Evolutionary conservation across 2,888 invertebrate genomes (phyloP).

Genomic region (Netelia melanura): DNA sequence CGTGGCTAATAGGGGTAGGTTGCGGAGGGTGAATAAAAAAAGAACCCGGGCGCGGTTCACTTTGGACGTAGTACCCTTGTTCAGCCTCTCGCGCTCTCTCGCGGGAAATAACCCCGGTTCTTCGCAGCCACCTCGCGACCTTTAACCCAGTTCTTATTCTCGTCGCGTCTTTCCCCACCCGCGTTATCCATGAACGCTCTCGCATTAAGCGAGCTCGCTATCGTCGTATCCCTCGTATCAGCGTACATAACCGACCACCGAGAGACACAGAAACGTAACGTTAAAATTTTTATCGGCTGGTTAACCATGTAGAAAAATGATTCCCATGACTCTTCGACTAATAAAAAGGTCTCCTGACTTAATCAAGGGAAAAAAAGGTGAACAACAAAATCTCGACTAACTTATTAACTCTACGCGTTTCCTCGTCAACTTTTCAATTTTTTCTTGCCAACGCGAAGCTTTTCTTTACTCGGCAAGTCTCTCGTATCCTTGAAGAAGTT

Average conservation of each 20-base stretch:
- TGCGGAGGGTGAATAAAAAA: not conserved
- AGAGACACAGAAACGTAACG: conserved; percentile 9
- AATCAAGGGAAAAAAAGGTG: not conserved
- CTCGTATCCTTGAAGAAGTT: not conserved
- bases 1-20: conserved; percentile 32
- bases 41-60: conserved; percentile 50
- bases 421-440: not conserved
- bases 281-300: conserved; percentile 46
- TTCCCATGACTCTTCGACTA: not conserved
- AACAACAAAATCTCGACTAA: conserved; percentile 15
- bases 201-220: conserved; percentile 28
- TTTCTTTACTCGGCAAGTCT: not conserved
- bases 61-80: conserved; percentile 58
- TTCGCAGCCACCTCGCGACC: conserved; percentile 58
- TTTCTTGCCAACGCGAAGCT: not conserved
- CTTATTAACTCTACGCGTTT: not conserved
- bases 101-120: conserved; percentile 59
- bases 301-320: conserved; percentile 21
- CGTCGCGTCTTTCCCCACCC: conserved; percentile 55
- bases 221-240: conserved; percentile 1
- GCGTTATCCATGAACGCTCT: conserved; percentile 54
- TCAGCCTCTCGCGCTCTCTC: conserved; percentile 37
- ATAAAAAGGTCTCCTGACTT: not conserved
- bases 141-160: conserved; percentile 70
- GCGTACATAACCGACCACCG: not conserved